Conservation (phyloP, 2,797 vertebrate genomes). For the Myotis pilosus region DNA sequence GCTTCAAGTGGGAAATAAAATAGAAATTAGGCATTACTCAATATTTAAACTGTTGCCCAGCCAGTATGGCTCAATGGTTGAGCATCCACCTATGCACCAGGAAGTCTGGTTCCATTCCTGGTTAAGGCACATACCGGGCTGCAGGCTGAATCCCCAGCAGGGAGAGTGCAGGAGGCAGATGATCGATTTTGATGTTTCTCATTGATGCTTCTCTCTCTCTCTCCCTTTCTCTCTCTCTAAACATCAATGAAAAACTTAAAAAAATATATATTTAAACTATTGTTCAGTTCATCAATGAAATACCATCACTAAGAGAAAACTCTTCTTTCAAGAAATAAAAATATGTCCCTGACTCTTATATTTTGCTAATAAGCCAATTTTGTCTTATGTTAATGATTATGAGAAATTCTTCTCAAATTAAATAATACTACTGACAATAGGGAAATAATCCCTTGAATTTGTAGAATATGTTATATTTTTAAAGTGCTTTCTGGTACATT, state of each 20-base stretch:
- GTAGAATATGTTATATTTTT: not conserved
- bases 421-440: not conserved
- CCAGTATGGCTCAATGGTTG: no score
- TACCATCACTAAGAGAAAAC: not conserved
- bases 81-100: no score
- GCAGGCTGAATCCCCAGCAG: no score
- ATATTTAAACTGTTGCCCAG: not conserved
- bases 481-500: not conserved
- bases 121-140: no score
- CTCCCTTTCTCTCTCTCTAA: no score
- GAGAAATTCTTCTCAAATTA: conserved; percentile 17
- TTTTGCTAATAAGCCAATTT: conserved; percentile 36
- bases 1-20: conserved; percentile 13
- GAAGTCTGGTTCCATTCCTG: no score
- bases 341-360: not conserved
- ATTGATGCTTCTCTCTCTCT: no score
- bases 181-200: no score
- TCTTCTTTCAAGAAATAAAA: conserved; percentile 33
- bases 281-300: conserved; percentile 15
- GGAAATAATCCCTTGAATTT: conserved; percentile 7
- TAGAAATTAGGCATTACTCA: not conserved
- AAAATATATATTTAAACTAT: not conserved
- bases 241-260: no score
- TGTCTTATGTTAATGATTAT: not conserved
- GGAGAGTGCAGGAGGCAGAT: no score